Evolutionary conservation across 1,140 invertebrate genomes (phyloP).

Genomic region (Drosophila albomicans): DNA sequence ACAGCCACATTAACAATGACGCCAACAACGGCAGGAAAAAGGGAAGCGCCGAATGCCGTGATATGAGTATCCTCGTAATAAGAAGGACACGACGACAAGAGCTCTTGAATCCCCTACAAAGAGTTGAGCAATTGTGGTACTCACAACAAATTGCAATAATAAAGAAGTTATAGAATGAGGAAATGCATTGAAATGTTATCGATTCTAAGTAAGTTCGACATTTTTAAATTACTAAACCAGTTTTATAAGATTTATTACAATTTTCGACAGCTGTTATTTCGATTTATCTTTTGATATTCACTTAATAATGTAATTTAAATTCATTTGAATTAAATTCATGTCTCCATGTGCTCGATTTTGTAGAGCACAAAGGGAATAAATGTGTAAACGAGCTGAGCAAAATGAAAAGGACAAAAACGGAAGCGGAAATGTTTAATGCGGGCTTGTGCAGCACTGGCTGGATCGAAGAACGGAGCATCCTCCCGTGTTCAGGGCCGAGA

Average conservation of each 20-base stretch:
- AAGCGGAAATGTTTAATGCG: slow-evolving; percentile 61
- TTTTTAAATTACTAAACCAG: too few relatives aligned
- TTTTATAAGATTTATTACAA: too few relatives aligned
- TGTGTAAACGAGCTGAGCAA: slow-evolving; percentile 43
- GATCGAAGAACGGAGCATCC: slow-evolving; percentile 9
- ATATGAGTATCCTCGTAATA: slow-evolving; percentile 12
- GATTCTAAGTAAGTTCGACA: too few relatives aligned
- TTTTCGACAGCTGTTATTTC: too few relatives aligned
- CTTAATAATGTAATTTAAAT: not conserved
- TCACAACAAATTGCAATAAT: too few relatives aligned
- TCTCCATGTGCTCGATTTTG: slow-evolving; percentile 6
- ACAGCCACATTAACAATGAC: slow-evolving; percentile 49
- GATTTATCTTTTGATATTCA: too few relatives aligned
- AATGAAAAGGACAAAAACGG: slow-evolving; percentile 46
- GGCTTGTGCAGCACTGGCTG: slow-evolving; percentile 34
- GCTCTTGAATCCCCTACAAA: slow-evolving; percentile 2
- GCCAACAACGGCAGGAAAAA: slow-evolving; percentile 29
- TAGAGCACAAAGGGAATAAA: slow-evolving; percentile 35
- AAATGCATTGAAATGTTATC: too few relatives aligned
- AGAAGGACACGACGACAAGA: not conserved
- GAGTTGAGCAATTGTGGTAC: too few relatives aligned
- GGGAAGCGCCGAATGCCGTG: not conserved
- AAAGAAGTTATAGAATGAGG: too few relatives aligned
- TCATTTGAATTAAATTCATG: not conserved
- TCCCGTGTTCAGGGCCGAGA: not conserved